These are phyloP conservation scores for Conus canariensis DNA, from an alignment of 2,888 invertebrate species.

Conservation along the genomic window DNA sequence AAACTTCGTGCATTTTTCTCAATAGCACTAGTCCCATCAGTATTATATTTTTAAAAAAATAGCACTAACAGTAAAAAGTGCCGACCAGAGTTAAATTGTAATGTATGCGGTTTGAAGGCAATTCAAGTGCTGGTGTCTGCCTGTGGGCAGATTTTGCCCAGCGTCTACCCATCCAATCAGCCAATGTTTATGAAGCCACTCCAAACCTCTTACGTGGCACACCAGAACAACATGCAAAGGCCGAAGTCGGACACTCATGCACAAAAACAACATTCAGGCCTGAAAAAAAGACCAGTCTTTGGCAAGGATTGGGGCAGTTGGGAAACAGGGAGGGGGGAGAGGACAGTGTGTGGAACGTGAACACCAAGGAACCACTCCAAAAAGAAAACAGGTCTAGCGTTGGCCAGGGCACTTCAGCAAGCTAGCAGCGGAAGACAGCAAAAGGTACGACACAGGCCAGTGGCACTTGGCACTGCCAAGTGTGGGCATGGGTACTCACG, in stretches of 20 bases:
- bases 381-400: neutral
- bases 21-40: too few species aligned
- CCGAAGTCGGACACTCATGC: slow-evolving; percentile 44
- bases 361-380: slow-evolving; percentile 12
- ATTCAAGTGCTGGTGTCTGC: too few species aligned
- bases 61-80: too few species aligned
- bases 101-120: too few species aligned
- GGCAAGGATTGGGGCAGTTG: neutral
- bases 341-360: neutral
- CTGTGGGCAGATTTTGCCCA: too few species aligned
- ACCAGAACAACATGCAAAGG: slow-evolving; percentile 36
- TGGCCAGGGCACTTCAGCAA: slow-evolving; percentile 10
- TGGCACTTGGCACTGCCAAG: neutral
- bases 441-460: neutral
- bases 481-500: slow-evolving; percentile 82
- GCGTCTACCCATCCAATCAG: neutral
- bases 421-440: slow-evolving; percentile 20
- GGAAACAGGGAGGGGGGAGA: neutral
- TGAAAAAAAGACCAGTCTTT: neutral
- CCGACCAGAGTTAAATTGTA: too few species aligned
- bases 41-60: too few species aligned
- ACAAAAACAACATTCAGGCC: neutral
- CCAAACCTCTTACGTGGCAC: slow-evolving; percentile 1
- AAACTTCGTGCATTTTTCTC: too few species aligned
- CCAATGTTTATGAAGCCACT: slow-evolving; percentile 17